Percentiles rank a stretch among this genome's conserved stretches.
Evolutionary conservation across 1,140 invertebrate species (phyloP).

Genomic region (Ptiloglossa arizonensis): DNA sequence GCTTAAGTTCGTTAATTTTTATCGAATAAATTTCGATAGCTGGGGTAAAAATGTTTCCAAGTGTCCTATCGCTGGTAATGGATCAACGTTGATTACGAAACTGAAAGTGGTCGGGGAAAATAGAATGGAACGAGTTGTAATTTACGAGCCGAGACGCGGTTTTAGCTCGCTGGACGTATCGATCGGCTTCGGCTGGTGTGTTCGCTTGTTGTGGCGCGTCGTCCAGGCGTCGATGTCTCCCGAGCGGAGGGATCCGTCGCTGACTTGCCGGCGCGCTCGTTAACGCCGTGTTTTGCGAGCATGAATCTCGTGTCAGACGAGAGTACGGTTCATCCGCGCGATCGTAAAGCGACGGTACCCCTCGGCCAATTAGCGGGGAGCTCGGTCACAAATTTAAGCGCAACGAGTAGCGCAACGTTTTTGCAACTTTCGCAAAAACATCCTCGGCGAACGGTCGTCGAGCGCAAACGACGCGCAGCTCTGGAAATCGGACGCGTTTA

Average conservation of each 20-base stretch:
- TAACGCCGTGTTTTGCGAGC: slow-evolving; percentile 43
- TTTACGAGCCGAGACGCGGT: too few species aligned
- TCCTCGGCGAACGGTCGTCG: too few species aligned
- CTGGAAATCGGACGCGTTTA: neutral
- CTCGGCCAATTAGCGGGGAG: slow-evolving; percentile 16
- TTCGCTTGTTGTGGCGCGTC: neutral
- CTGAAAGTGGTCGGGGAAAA: too few species aligned
- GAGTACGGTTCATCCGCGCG: slow-evolving; percentile 32
- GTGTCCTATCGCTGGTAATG: too few species aligned
- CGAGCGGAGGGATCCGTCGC: slow-evolving; percentile 41
- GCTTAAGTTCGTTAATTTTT: too few species aligned
- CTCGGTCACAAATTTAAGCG: slow-evolving; percentile 29
- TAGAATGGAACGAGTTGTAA: too few species aligned
- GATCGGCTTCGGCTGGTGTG: too few species aligned
- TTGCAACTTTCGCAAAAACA: slow-evolving; percentile 11
- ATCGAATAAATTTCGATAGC: too few species aligned
- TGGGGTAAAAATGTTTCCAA: too few species aligned
- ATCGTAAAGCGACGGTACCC: slow-evolving; percentile 38
- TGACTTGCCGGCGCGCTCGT: slow-evolving; percentile 30
- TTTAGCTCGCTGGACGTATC: neutral
- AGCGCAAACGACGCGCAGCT: neutral
- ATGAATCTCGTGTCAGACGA: slow-evolving; percentile 42
- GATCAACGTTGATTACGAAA: too few species aligned
- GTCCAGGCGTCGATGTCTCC: slow-evolving; percentile 57
- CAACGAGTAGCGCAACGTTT: neutral